Percentiles rank a stretch among this genome's conserved stretches.
Evolutionary conservation across 2,888 invertebrate genomes (phyloP).

Genomic region (Platerodrilus igneus): DNA sequence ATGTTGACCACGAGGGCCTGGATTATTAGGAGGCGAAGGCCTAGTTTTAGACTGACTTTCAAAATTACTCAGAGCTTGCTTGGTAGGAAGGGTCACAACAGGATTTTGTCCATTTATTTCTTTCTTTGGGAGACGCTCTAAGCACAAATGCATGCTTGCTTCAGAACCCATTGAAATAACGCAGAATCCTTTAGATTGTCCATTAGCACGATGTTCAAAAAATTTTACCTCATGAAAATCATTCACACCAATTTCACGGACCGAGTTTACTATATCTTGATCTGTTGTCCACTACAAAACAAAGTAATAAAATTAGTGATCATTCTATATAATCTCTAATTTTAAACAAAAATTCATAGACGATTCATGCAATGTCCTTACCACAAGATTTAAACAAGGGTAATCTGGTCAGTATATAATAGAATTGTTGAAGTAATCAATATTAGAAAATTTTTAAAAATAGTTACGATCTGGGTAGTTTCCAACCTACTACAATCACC

Average conservation of each 20-base stretch:
- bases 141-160: slow-evolving; percentile 77
- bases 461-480: too few relatives aligned
- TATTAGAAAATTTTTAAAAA: too few relatives aligned
- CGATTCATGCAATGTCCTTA: too few relatives aligned
- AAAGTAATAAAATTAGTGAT: slow-evolving; percentile 1
- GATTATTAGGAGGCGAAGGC: slow-evolving; percentile 71
- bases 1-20: slow-evolving; percentile 55
- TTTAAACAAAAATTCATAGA: background rate
- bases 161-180: slow-evolving; percentile 93
- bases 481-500: too few relatives aligned
- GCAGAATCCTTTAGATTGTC: slow-evolving; percentile 98
- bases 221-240: slow-evolving; percentile 98
- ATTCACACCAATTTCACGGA: slow-evolving; percentile 79
- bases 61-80: slow-evolving; percentile 80
- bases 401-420: too few relatives aligned
- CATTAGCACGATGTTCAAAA: slow-evolving; percentile 98
- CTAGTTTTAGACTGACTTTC: slow-evolving; percentile 90
- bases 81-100: slow-evolving; percentile 91
- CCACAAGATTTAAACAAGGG: too few relatives aligned
- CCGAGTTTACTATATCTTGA: slow-evolving; percentile 89
- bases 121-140: slow-evolving; percentile 93
- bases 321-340: background rate
- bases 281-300: slow-evolving; percentile 92
- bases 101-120: slow-evolving; percentile 95
- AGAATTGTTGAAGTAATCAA: too few relatives aligned